phyloP scores from a whole-genome alignment of 2,797 vertebrate genomes.

The Sparidentex hasta region DNA sequence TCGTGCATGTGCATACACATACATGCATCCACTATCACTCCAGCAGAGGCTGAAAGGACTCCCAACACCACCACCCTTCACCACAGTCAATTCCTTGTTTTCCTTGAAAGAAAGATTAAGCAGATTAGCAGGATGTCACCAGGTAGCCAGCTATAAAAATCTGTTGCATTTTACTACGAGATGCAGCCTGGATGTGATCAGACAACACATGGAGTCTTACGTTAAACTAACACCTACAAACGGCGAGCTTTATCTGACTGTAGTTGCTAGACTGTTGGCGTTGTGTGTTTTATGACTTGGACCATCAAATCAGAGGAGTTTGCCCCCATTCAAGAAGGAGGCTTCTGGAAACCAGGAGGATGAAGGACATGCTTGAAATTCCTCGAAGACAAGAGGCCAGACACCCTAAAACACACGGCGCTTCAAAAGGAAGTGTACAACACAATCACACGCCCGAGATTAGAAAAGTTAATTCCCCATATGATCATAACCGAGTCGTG shows the following conservation, averaged over 20 bases:
- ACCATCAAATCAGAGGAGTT: slow-evolving; percentile 7
- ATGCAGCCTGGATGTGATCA: slow-evolving; percentile 1
- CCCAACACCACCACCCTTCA: neutral
- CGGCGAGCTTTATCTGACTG: neutral
- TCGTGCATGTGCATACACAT: slow-evolving; percentile 15
- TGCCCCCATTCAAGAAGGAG: slow-evolving; percentile 48
- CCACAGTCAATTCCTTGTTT: slow-evolving; percentile 36
- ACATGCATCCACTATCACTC: neutral
- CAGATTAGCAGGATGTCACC: slow-evolving; percentile 68
- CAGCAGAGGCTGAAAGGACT: neutral
- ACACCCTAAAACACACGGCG: slow-evolving; percentile 1
- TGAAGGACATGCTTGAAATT: slow-evolving; percentile 69
- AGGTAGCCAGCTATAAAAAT: slow-evolving; percentile 39
- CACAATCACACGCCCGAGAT: neutral
- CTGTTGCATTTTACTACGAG: slow-evolving; percentile 29
- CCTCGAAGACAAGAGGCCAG: slow-evolving; percentile 48
- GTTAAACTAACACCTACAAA: neutral
- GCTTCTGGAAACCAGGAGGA: slow-evolving; percentile 61
- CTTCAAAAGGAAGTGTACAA: neutral
- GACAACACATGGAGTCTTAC: neutral
- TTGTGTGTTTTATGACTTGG: neutral
- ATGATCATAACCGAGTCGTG: slow-evolving; percentile 25
- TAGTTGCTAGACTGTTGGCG: neutral
- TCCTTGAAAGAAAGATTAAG: slow-evolving; percentile 57
- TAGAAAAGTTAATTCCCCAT: neutral